These are phyloP conservation scores for Amorpha juglandis DNA, from an alignment of 2,888 invertebrate genomes.

Conservation along the genomic window DNA sequence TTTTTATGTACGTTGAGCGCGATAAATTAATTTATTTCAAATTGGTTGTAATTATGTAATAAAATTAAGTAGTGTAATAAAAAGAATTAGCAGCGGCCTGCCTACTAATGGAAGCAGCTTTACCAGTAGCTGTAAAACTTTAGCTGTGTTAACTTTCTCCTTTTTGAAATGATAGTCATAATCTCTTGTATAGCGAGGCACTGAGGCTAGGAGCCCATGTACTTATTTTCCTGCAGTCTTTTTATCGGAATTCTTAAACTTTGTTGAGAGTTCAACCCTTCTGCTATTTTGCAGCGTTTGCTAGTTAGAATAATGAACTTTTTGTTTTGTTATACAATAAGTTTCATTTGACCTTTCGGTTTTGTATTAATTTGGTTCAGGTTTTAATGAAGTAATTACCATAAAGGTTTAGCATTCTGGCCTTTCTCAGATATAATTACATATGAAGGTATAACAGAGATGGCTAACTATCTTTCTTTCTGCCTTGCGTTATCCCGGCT, in stretches of 20 bases:
- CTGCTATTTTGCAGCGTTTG: background rate
- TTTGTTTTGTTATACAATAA: background rate
- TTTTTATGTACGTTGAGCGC: slow-evolving; percentile 30
- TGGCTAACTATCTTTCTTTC: no score
- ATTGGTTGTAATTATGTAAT: slow-evolving; percentile 41
- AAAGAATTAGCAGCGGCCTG: slow-evolving; percentile 23
- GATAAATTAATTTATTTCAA: slow-evolving; percentile 32
- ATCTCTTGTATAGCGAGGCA: background rate
- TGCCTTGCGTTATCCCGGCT: no score
- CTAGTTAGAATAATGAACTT: background rate
- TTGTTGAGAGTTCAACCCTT: background rate
- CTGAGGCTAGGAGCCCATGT: background rate
- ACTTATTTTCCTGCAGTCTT: background rate
- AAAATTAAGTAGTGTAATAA: slow-evolving; percentile 30
- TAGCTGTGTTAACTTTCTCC: slow-evolving; percentile 6
- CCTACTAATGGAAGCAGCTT: slow-evolving; percentile 17
- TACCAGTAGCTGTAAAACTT: slow-evolving; percentile 14
- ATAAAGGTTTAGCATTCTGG: no score
- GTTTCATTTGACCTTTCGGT: no score
- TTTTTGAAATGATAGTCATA: slow-evolving; percentile 11
- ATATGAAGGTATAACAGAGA: no score
- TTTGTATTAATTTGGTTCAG: no score
- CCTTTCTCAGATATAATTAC: no score
- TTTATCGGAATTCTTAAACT: background rate
- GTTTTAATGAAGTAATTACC: no score